Base-by-base conservation (phyloP, 2,113 vertebrate genomes). In the Cheilinus undulatus region DNA sequence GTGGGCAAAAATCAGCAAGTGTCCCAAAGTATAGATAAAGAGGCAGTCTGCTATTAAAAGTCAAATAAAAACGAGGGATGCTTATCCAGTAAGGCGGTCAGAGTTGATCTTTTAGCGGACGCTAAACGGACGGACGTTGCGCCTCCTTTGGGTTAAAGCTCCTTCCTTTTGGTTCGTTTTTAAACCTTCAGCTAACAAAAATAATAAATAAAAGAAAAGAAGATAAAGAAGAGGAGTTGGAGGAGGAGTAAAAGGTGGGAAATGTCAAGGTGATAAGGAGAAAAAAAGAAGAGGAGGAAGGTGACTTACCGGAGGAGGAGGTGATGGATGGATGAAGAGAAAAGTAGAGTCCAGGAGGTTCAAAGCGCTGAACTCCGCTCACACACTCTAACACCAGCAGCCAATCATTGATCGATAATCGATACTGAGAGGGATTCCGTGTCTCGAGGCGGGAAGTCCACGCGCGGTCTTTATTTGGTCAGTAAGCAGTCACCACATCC, bases 301-400 rank as follows among this genome's bases (percentile, higher is more conserved):
- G 64, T 69, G 81, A 78, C 83, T 88, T 79, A 89, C 88, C 86
- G 60, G 64, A 52, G 52, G 46, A 56, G n/a, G 58, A 52, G 71
- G 36, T 48, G 73, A 59, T 54, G 69, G 73, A 84, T 65, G 66
- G 72, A 80, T 75, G 70, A 53, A 77, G 76, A 87, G n/a, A n/a
- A n/a, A 85, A 89, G 82, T 87, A 20, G 64, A 84, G 69, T 86
- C 83, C 79, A 45, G 70, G 22, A 46, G 53, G 53, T 71, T 28
- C 23, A 22, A 68, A 22, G 84, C 78, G 56, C 71, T 59, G 1
- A 82, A 79, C 69, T 87, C 73, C 58, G 45, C 46, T 69, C 12
- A 27, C 75, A 27, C 48, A 24, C 73, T 42, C 14, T 12, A 50
- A 68, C 58, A 24, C 53, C 27, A 32, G 17, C 34, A 51, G 60